Evolutionary conservation across 2,888 invertebrate species (phyloP).

Genomic region (Psylliodes chrysocephalus): DNA sequence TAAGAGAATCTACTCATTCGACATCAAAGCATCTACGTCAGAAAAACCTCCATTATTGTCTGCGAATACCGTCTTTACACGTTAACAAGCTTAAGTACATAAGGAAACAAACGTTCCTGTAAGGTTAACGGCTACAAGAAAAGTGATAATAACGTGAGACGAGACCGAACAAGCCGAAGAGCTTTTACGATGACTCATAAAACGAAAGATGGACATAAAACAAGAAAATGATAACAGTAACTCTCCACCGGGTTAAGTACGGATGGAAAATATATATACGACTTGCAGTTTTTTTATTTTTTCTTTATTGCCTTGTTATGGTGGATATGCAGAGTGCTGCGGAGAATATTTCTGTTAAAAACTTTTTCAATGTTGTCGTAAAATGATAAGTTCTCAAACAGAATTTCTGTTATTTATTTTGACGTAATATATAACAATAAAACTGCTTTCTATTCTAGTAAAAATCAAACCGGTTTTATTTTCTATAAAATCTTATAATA

Average conservation of each 20-base stretch:
- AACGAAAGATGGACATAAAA: slow-evolving; percentile 29
- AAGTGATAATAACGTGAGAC: slow-evolving; percentile 21
- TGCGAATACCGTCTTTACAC: background rate
- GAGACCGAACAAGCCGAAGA: background rate
- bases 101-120: slow-evolving; percentile 20
- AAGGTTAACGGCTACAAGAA: slow-evolving; percentile 29
- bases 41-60: no score
- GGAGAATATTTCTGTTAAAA: no score
- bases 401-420: no score
- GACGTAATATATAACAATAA: no score
- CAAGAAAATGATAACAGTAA: slow-evolving; percentile 34
- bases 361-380: no score
- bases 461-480: no score
- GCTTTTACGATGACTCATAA: slow-evolving; percentile 34
- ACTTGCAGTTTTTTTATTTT: slow-evolving; percentile 17
- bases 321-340: background rate
- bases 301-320: background rate
- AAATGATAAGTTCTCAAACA: no score
- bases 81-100: background rate
- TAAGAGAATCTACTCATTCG: no score
- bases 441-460: no score
- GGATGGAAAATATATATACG: slow-evolving; percentile 6
- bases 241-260: slow-evolving; percentile 17
- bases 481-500: no score
- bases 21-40: no score